phyloP scores from a whole-genome alignment of 2,888 invertebrate genomes.

The Nomada flava region DNA sequence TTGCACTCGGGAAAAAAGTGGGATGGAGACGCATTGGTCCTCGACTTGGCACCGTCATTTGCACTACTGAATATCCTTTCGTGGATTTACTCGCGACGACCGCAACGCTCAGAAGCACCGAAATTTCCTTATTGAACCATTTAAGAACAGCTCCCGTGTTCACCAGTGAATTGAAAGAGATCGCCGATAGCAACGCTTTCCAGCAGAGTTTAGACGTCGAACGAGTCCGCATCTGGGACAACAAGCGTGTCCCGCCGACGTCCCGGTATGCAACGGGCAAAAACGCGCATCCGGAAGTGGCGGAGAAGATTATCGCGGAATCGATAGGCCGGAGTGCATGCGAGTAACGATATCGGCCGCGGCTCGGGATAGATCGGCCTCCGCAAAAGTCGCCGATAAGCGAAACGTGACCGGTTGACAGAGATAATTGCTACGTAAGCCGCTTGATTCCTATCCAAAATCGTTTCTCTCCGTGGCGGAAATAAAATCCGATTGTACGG shows the following conservation, averaged over 20 bases:
- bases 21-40: too few relatives aligned
- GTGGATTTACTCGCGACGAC: too few relatives aligned
- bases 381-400: conserved; percentile 57
- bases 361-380: conserved; percentile 44
- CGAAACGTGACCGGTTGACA: conserved; percentile 65
- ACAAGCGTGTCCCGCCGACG: conserved; percentile 3
- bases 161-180: too few relatives aligned
- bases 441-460: conserved; percentile 64
- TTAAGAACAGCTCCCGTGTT: background rate
- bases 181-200: background rate
- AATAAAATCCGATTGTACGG: conserved; percentile 59
- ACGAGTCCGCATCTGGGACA: background rate
- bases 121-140: background rate
- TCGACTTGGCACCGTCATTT: too few relatives aligned
- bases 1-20: too few relatives aligned
- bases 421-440: conserved; percentile 64
- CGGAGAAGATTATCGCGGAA: conserved; percentile 53
- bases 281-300: conserved; percentile 50
- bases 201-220: conserved; percentile 14
- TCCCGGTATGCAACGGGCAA: background rate
- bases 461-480: conserved; percentile 57
- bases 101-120: background rate
- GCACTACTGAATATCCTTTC: too few relatives aligned
- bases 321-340: conserved; percentile 30
- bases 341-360: conserved; percentile 31